Evolutionary conservation across 2,113 vertebrate genomes (phyloP).

Genomic region (Pimephales promelas): DNA sequence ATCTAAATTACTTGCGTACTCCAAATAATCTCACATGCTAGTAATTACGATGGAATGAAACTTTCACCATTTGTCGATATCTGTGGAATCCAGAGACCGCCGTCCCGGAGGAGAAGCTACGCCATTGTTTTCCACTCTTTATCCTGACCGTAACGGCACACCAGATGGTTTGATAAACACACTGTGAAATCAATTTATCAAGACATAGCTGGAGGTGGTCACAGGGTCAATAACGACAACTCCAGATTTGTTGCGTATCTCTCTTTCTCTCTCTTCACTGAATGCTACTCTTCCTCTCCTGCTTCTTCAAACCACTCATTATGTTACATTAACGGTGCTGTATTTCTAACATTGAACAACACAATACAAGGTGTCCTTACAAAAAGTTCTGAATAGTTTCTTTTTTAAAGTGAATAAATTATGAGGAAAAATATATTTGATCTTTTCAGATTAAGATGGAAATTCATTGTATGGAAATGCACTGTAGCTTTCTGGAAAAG

Average conservation of each 20-base stretch:
- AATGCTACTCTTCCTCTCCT: neutral
- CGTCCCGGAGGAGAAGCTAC: neutral
- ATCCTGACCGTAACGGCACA: neutral
- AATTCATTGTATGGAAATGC: neutral
- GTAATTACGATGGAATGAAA: constrained; percentile 8
- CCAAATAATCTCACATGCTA: neutral
- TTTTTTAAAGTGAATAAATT: no score
- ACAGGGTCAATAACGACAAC: neutral
- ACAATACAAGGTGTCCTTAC: neutral
- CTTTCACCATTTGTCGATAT: neutral
- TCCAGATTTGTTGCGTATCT: neutral
- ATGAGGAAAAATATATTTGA: neutral
- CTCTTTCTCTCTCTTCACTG: neutral
- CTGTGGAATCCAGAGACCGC: neutral
- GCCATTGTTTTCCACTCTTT: neutral
- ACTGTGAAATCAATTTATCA: constrained; percentile 11
- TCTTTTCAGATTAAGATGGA: neutral
- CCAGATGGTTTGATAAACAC: constrained; percentile 3
- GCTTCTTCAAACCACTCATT: neutral
- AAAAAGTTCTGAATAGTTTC: neutral
- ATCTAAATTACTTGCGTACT: neutral
- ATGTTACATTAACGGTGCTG: neutral
- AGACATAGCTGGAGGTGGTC: constrained; percentile 13
- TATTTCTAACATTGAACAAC: neutral
- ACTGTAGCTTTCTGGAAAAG: neutral